Conservation (phyloP, 2,797 vertebrate species). For the Anguilla pacifica region DNA sequence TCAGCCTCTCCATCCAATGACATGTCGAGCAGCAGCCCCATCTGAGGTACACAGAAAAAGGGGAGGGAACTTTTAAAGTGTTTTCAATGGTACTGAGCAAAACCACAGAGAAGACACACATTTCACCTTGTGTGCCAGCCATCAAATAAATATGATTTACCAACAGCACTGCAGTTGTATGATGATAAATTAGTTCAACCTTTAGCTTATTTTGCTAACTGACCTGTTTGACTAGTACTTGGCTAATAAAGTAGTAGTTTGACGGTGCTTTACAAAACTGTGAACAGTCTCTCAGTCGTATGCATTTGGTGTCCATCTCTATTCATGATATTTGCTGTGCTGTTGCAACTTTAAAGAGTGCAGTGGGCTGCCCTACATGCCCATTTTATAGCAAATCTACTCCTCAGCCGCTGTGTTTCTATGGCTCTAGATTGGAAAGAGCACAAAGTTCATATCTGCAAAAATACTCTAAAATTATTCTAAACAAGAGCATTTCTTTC, state of each 20-base stretch:
- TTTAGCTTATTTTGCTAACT: not conserved
- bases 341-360: not conserved
- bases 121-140: not conserved
- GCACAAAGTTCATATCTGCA: not conserved
- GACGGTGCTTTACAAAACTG: not conserved
- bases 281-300: not conserved
- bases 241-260: not conserved
- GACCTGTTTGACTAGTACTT: not conserved
- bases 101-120: not conserved
- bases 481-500: not conserved
- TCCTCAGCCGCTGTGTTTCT: not conserved
- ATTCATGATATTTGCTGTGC: not conserved
- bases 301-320: not conserved
- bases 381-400: not conserved
- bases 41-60: conserved; percentile 44
- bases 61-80: not conserved
- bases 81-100: not conserved
- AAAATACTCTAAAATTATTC: not conserved
- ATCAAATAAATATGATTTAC: not conserved
- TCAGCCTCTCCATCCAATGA: conserved; percentile 56
- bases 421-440: not conserved
- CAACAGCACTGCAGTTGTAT: not conserved
- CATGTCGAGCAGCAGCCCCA: conserved; percentile 65
- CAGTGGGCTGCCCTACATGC: not conserved
- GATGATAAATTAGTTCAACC: not conserved